Evolutionary conservation across 2,797 vertebrate genomes (phyloP).

Genomic region (Sebastes ruberrimus): DNA sequence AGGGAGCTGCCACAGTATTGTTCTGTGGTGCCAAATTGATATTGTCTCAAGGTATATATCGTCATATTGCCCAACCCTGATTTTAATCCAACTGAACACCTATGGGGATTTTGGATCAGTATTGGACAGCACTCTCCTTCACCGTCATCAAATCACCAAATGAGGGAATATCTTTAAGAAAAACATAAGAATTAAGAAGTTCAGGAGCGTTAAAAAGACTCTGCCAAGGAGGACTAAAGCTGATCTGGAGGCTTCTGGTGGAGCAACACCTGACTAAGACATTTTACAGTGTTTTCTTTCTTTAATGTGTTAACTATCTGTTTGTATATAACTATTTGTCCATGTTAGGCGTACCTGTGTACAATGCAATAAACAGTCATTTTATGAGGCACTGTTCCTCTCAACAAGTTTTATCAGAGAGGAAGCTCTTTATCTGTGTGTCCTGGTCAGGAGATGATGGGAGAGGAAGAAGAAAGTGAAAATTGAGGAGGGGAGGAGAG

Average conservation of each 20-base stretch:
- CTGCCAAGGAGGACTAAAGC: background rate
- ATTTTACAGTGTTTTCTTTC: background rate
- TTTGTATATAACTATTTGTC: background rate
- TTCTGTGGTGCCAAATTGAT: background rate
- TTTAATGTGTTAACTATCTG: background rate
- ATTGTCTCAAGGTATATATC: background rate
- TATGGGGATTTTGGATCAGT: background rate
- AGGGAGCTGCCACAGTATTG: background rate
- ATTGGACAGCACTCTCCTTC: background rate
- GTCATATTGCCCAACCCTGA: background rate
- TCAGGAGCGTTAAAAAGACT: background rate
- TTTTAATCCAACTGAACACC: background rate
- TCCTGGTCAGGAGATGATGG: conserved; percentile 43
- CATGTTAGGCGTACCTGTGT: no score
- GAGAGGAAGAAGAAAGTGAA: conserved; percentile 53
- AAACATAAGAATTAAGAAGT: background rate
- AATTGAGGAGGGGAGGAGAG: conserved; percentile 46
- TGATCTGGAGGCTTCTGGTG: background rate
- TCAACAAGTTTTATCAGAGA: conserved; percentile 52
- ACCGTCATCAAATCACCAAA: background rate
- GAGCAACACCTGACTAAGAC: background rate
- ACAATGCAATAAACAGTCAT: background rate
- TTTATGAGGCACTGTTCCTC: conserved; percentile 57
- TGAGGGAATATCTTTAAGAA: background rate
- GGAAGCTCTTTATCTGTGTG: conserved; percentile 68